A percentile compares a stretch with the other conserved stretches of the same genome.
These are phyloP conservation scores for Arizona elegans DNA, from an alignment of 2,113 vertebrate species.

Conservation along the genomic window DNA sequence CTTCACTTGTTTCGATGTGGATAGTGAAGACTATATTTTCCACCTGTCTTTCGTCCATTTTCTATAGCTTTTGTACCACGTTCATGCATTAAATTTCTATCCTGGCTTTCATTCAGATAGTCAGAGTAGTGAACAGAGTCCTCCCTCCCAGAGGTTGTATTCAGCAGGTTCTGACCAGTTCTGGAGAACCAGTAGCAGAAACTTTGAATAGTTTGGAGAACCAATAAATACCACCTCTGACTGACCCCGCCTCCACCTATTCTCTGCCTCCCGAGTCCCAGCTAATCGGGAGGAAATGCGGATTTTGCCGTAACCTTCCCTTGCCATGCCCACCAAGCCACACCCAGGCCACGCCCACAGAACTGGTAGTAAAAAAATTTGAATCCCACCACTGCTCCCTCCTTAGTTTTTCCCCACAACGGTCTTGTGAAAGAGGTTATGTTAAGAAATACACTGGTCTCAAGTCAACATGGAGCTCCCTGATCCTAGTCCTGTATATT, in stretches of 20 bases:
- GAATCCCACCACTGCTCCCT: not conserved
- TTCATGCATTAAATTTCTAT: not conserved
- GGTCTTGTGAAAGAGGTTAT: not conserved
- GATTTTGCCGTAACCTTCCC: too few relatives aligned
- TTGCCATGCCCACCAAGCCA: too few relatives aligned
- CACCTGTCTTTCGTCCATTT: not conserved
- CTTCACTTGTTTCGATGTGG: not conserved
- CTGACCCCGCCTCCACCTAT: too few relatives aligned
- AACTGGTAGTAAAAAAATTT: too few relatives aligned
- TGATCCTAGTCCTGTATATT: not conserved
- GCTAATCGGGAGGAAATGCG: too few relatives aligned
- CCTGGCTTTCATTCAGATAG: not conserved
- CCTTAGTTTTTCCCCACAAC: not conserved
- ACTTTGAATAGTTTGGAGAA: too few relatives aligned
- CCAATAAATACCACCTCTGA: too few relatives aligned
- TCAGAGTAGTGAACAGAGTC: not conserved
- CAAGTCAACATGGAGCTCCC: not conserved
- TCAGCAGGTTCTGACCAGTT: too few relatives aligned
- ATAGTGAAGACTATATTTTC: not conserved
- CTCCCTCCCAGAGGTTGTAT: not conserved
- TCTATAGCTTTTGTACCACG: not conserved
- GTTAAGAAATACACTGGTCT: not conserved
- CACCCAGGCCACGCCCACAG: too few relatives aligned
- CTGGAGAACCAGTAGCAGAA: too few relatives aligned
- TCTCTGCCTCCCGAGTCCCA: too few relatives aligned